These are phyloP conservation scores for Catharus ustulatus DNA, from an alignment of 2,797 vertebrate species.

Conservation along the genomic window DNA sequence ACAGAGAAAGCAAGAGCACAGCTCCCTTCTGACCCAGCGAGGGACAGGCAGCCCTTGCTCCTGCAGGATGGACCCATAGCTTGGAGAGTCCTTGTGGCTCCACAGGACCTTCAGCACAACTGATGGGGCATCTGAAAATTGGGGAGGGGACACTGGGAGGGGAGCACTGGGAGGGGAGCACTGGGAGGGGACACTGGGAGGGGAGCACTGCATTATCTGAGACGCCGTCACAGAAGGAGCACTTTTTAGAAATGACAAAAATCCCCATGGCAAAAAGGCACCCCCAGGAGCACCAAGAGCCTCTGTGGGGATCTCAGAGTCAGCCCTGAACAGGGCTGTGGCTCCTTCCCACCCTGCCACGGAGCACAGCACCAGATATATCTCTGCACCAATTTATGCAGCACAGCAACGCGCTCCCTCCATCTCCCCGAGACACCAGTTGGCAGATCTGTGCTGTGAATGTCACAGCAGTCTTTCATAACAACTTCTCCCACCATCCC, in stretches of 20 bases:
- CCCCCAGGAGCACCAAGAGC: accelerated
- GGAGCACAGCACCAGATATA: background rate
- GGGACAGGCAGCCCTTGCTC: background rate
- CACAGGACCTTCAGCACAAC: accelerated
- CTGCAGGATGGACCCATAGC: no score
- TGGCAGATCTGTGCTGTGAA: constrained; percentile 68
- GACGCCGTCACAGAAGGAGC: background rate
- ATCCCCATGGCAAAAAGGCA: background rate
- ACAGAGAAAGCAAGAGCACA: background rate
- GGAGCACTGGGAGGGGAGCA: no score
- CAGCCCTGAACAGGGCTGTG: background rate
- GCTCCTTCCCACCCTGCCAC: background rate
- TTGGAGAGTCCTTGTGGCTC: background rate
- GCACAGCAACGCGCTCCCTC: constrained; percentile 10
- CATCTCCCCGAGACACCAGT: constrained; percentile 41
- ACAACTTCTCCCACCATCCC: constrained; percentile 66
- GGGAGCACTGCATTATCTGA: background rate
- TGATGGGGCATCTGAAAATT: background rate
- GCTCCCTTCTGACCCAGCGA: background rate
- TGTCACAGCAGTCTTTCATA: constrained; percentile 63
- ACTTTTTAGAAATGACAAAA: accelerated
- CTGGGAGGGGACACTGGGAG: no score
- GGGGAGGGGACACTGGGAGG: no score
- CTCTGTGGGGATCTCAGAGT: background rate
- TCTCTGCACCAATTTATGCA: constrained; percentile 45